These are phyloP conservation scores for Polypterus bichir DNA, from an alignment of 2,113 vertebrate species.

Conservation along the genomic window DNA sequence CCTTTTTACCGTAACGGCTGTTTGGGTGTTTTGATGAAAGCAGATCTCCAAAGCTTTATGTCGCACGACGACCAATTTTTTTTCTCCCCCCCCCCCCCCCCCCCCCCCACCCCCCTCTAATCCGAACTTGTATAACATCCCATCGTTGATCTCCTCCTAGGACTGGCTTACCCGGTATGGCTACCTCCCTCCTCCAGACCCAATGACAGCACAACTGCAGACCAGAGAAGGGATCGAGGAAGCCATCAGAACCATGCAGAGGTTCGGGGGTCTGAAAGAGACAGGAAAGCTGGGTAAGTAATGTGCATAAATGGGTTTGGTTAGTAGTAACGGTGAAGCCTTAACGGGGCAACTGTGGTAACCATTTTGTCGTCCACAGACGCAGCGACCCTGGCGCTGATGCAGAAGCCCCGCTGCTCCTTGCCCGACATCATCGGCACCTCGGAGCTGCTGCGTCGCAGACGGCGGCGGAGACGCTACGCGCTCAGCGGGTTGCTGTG, in stretches of 20 bases:
- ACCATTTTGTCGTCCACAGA: conserved; percentile 37
- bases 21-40: no score
- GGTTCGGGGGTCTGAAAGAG: conserved; percentile 59
- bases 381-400: conserved; percentile 45
- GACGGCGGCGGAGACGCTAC: conserved; percentile 50
- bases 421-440: conserved; percentile 65
- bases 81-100: no score
- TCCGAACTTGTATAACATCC: neutral
- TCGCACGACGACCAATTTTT: no score
- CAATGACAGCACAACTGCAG: conserved; percentile 54
- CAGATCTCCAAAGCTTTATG: no score
- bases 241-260: conserved; percentile 69
- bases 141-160: conserved; percentile 29
- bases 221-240: conserved; percentile 47
- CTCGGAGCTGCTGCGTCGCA: conserved; percentile 44
- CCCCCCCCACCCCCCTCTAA: neutral
- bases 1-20: no score
- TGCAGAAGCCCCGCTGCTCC: conserved; percentile 68
- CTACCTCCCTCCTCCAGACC: conserved; percentile 66
- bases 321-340: neutral
- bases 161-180: conserved; percentile 78
- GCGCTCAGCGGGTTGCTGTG: conserved; percentile 54
- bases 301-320: neutral
- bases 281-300: conserved; percentile 57
- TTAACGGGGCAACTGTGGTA: neutral